A percentile compares a stretch with the other conserved stretches of the same genome.
Conservation (phyloP, 2,888 invertebrate species). For the Nomada ruficornis region DNA sequence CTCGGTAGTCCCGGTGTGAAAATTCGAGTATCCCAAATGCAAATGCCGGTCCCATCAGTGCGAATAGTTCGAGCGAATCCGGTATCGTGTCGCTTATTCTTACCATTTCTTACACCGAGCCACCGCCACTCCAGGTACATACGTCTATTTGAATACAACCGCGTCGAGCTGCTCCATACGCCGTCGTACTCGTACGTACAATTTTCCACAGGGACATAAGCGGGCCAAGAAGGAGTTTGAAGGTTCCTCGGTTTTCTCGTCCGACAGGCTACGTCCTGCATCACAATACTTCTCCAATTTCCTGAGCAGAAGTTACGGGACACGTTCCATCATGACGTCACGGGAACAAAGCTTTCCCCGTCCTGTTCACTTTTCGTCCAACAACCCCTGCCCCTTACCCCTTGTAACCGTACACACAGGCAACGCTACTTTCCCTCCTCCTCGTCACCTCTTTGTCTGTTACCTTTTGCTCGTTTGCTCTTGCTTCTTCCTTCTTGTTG, state of each 20-base stretch:
- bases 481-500: background rate
- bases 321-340: slow-evolving; percentile 77
- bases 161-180: slow-evolving; percentile 21
- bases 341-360: slow-evolving; percentile 74
- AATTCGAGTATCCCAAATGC: too few relatives aligned
- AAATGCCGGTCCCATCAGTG: background rate
- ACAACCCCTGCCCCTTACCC: slow-evolving; percentile 34
- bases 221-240: slow-evolving; percentile 63
- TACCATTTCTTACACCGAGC: slow-evolving; percentile 1
- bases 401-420: slow-evolving; percentile 1
- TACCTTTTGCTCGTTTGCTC: slow-evolving; percentile 24
- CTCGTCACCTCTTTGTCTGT: slow-evolving; percentile 12
- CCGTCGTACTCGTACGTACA: slow-evolving; percentile 39
- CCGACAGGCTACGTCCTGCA: slow-evolving; percentile 75
- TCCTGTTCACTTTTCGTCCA: slow-evolving; percentile 66
- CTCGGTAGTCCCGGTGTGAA: too few relatives aligned
- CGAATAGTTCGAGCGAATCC: slow-evolving; percentile 5
- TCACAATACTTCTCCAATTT: slow-evolving; percentile 79
- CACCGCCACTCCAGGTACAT: slow-evolving; percentile 10
- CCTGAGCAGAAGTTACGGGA: slow-evolving; percentile 78
- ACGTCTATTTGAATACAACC: slow-evolving; percentile 31
- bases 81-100: slow-evolving; percentile 2
- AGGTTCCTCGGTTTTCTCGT: slow-evolving; percentile 69
- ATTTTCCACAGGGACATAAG: slow-evolving; percentile 56
- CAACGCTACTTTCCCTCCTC: background rate